A percentile compares a stretch with the other conserved stretches of the same genome.
Evolutionary conservation across 2,888 invertebrate species (phyloP).

Genomic region (Trypoxylon attenuatum): DNA sequence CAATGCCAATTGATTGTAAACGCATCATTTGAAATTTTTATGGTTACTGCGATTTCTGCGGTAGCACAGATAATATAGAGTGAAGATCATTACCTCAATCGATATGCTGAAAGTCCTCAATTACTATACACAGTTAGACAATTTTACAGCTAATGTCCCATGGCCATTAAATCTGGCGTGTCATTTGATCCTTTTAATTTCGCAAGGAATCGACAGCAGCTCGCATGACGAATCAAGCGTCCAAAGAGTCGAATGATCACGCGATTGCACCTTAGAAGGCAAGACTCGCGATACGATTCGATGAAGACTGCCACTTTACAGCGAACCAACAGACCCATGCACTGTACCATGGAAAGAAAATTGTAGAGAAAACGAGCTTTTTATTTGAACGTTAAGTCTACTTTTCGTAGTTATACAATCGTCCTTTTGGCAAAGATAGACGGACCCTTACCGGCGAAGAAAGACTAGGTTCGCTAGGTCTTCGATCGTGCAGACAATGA

Average conservation of each 20-base stretch:
- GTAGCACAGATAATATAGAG: too few relatives aligned
- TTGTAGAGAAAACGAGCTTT: constrained; percentile 22
- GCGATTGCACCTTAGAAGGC: constrained; percentile 18
- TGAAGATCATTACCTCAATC: too few relatives aligned
- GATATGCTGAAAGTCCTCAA: too few relatives aligned
- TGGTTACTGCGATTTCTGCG: too few relatives aligned
- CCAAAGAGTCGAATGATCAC: constrained; percentile 4
- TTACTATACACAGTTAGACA: too few relatives aligned
- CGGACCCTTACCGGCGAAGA: background rate
- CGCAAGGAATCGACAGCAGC: constrained; percentile 20
- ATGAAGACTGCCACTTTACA: constrained; percentile 33
- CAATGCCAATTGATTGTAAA: too few relatives aligned
- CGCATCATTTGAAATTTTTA: too few relatives aligned
- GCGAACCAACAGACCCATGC: constrained; percentile 17
- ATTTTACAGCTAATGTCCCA: too few relatives aligned
- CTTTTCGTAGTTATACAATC: background rate
- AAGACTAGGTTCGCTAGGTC: background rate
- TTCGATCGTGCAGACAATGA: background rate
- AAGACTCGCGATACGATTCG: background rate
- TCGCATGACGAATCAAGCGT: constrained; percentile 12
- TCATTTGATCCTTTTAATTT: constrained; percentile 28
- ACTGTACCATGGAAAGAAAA: constrained; percentile 1
- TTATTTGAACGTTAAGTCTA: background rate
- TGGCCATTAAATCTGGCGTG: too few relatives aligned
- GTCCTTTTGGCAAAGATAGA: background rate